Evolutionary conservation across 2,113 vertebrate species (phyloP).

Genomic region (Hyla sarda): DNA sequence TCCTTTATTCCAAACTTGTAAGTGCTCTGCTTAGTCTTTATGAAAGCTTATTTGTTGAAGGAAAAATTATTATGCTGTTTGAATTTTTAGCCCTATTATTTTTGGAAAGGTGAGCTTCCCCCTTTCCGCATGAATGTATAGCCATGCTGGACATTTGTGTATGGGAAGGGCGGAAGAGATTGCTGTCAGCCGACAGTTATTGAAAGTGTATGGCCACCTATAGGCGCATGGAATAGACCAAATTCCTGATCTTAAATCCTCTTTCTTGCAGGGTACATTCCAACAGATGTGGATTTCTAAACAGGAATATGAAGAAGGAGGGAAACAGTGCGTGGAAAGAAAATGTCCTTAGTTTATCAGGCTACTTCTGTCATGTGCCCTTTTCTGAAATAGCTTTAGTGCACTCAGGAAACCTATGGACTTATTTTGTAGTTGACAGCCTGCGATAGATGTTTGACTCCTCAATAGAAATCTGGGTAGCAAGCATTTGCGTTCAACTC

Average conservation of each 20-base stretch:
- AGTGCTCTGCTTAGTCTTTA: too few species aligned
- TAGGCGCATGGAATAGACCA: too few species aligned
- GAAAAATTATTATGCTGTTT: too few species aligned
- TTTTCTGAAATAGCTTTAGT: conserved; percentile 80
- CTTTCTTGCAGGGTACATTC: conserved; percentile 86
- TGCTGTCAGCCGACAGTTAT: background rate
- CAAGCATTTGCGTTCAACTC: conserved; percentile 33
- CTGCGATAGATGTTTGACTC: conserved; percentile 71
- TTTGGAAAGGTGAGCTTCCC: too few species aligned
- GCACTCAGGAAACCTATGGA: conserved; percentile 80
- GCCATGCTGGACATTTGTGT: too few species aligned
- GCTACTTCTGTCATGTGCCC: conserved; percentile 67
- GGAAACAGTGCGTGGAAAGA: conserved; percentile 97
- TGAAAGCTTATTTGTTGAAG: too few species aligned
- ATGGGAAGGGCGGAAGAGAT: too few species aligned
- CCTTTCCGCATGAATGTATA: too few species aligned
- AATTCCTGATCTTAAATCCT: background rate
- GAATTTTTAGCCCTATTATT: too few species aligned
- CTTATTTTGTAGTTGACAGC: conserved; percentile 71
- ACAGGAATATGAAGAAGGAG: conserved; percentile 98
- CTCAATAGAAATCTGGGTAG: conserved; percentile 58
- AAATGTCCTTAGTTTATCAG: conserved; percentile 88
- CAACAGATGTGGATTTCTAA: conserved; percentile 99
- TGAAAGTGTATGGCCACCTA: too few species aligned
- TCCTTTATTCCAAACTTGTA: too few species aligned